A percentile compares a stretch with the other conserved stretches of the same genome.
phyloP scores from a whole-genome alignment of 1,140 invertebrate species.

The Paraescarpia echinospica region DNA sequence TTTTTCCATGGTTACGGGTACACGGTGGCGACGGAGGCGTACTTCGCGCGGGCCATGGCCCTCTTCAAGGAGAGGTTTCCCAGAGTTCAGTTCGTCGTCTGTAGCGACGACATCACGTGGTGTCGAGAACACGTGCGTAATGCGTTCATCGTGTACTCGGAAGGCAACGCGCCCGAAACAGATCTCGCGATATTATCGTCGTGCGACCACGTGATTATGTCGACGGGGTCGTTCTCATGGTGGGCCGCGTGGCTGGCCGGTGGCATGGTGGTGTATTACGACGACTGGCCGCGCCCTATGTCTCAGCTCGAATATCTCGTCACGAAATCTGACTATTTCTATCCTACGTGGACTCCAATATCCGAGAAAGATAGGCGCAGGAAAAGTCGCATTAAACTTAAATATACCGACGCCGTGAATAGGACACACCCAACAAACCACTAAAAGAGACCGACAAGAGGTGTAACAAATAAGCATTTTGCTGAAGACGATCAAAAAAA shows the following conservation, averaged over 20 bases:
- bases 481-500: no score
- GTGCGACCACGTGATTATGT: constrained; percentile 70
- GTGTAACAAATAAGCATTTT: no score
- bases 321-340: constrained; percentile 13
- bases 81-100: constrained; percentile 24
- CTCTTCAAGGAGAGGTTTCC: constrained; percentile 20
- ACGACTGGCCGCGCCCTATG: constrained; percentile 34
- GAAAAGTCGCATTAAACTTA: neutral
- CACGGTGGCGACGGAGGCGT: constrained; percentile 16
- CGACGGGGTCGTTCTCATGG: constrained; percentile 70
- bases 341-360: constrained; percentile 26
- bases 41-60: constrained; percentile 18
- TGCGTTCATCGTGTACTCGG: constrained; percentile 14
- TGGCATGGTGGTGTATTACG: constrained; percentile 34
- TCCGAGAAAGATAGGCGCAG: neutral
- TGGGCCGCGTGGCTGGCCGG: constrained; percentile 65
- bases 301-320: constrained; percentile 2
- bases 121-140: constrained; percentile 5
- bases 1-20: constrained; percentile 19
- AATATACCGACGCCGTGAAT: neutral
- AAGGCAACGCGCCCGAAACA: neutral
- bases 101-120: constrained; percentile 27
- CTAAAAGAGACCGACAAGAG: neutral
- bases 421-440: neutral
- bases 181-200: constrained; percentile 67